Percentiles rank a stretch among this genome's conserved stretches.
These are phyloP conservation scores for Drosophila quasianomalipes DNA, from an alignment of 2,888 invertebrate genomes.

Conservation along the genomic window DNA sequence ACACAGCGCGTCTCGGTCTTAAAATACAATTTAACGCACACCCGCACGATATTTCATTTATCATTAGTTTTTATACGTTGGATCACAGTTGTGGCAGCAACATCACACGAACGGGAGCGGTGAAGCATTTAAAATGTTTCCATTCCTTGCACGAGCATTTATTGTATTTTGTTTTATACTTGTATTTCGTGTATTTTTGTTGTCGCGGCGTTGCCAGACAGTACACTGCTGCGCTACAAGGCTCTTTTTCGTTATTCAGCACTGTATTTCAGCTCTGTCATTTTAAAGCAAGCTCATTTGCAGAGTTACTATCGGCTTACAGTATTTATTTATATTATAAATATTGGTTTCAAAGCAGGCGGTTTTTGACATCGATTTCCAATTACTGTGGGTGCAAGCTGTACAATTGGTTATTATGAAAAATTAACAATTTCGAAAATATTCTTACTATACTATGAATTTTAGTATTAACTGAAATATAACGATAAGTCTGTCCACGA, in stretches of 20 bases:
- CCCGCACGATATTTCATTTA: constrained; percentile 45
- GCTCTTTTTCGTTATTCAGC: constrained; percentile 19
- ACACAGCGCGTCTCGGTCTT: constrained; percentile 50
- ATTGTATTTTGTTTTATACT: constrained; percentile 67
- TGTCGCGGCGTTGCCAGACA: constrained; percentile 53
- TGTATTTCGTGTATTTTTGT: constrained; percentile 66
- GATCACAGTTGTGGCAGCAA: constrained; percentile 56
- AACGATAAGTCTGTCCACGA: neutral
- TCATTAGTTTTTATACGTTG: constrained; percentile 47
- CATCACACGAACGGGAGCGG: constrained; percentile 58
- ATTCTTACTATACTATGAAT: too few relatives aligned
- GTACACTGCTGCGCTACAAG: too few relatives aligned
- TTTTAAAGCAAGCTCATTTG: neutral
- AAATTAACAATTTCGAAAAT: too few relatives aligned
- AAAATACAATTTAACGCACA: constrained; percentile 41
- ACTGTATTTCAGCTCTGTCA: constrained; percentile 16
- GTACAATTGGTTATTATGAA: neutral
- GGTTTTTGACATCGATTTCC: neutral
- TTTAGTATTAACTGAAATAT: neutral
- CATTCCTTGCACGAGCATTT: constrained; percentile 64
- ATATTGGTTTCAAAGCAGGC: neutral
- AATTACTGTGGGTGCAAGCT: neutral
- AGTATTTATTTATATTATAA: neutral
- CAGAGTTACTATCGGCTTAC: neutral
- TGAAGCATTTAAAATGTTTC: constrained; percentile 56